Evolutionary conservation across 2,113 vertebrate genomes (phyloP), one percentile per base, ranked within the genome.

Genomic region (Campylorhamphus procurvoides): DNA sequence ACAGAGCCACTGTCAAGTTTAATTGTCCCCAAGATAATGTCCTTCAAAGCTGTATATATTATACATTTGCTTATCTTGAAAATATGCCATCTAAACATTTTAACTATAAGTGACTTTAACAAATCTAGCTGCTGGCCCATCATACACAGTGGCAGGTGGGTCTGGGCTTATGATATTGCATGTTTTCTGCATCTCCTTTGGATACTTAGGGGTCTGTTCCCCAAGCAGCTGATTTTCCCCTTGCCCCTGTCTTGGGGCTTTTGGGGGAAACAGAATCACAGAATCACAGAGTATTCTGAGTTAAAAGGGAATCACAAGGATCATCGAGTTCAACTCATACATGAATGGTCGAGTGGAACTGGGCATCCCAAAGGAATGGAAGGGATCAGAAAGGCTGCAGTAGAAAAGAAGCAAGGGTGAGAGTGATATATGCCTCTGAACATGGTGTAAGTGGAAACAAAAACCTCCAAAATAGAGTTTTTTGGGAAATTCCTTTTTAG

Each of bases 1-100:
- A 90, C 79, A 83, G 68, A 77, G 85, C 27, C 7, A 10, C 79
- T 92, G 90, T 86, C 89, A 90, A 77, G 56, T 86, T 93, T 71
- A 84, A 69, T 59, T 84, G 76, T 93, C 52, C 90, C 89, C 24
- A 1, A 47, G 83, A 86, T n/a, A 63, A 77, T 3, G 60, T 52
- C 76, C 50, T 86, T 95, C 80, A 67, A 4, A 42, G 64, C 39
- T 0, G 0, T 71, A 71, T 86, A 44, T 74, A 50, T 84, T 86
- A 47, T 33, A 47, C 5, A 3, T 76, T 68, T 76, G 85, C 74
- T 94, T 74, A 44, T 86, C 33, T 46, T 67, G 59, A 92, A 84
- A 92, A 90, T 52, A 22, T 89, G 89, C 68, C 4, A 1, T 19
- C 35, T 71, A 67, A 93, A 83, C 42, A 47, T 46, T 95, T 93